Percentiles rank a stretch among this genome's conserved stretches.
Conservation (phyloP, 2,797 vertebrate genomes). For the Galagoides demidoff region DNA sequence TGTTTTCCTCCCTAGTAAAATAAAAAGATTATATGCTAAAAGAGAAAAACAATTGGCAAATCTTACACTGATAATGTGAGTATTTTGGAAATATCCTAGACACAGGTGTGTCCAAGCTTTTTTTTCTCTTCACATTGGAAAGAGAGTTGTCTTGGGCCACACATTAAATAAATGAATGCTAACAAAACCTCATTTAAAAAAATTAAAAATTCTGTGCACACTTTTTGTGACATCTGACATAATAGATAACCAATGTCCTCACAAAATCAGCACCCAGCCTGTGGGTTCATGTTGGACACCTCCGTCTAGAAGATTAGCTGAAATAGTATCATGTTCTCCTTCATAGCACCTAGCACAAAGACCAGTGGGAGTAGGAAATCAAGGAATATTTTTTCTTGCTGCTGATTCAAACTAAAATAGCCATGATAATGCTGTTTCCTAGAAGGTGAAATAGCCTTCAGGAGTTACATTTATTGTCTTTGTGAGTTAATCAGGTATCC, state of each 20-base stretch:
- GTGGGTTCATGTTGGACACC: no score
- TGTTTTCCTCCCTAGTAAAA: constrained; percentile 17
- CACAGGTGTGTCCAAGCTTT: no score
- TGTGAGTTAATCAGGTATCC: not conserved
- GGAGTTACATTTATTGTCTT: not conserved
- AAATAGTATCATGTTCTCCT: not conserved
- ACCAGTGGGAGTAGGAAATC: not conserved
- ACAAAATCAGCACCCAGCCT: no score
- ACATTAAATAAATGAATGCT: no score
- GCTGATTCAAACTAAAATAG: constrained; percentile 14
- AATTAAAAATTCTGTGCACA: no score
- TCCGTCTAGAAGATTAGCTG: not conserved
- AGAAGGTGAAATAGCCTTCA: not conserved
- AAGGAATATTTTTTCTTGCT: not conserved
- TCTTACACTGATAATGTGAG: not conserved
- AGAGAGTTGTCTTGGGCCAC: no score
- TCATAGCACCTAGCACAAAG: not conserved
- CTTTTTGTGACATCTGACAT: no score
- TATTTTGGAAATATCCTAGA: constrained; percentile 43
- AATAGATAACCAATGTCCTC: no score
- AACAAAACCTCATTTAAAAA: no score
- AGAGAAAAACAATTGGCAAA: not conserved
- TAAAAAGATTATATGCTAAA: not conserved
- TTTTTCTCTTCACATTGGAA: no score
- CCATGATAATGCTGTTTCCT: not conserved